Base-by-base conservation (phyloP, 53 echinoderm and acorn worm genomes). In the Luidia sarsii region DNA sequence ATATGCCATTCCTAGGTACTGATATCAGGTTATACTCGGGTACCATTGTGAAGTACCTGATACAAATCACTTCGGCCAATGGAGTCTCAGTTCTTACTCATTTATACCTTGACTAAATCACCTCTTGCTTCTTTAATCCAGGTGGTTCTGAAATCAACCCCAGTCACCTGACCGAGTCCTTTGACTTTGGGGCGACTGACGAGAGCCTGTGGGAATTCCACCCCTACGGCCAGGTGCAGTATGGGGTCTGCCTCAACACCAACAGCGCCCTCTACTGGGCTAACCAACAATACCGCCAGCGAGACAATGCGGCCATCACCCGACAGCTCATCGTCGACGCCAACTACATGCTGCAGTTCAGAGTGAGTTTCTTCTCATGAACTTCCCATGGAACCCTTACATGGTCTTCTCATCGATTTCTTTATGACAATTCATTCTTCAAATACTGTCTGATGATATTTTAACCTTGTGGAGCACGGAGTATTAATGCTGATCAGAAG, bases 111-210 rank as follows among this genome's bases (percentile, higher is more conserved):
- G n/a, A n/a, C n/a, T n/a, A n/a, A n/a, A n/a, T n/a, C n/a, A n/a
- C 41, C 11, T 41, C 41, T 41, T 41, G 6, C 11, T 41, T 11
- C 41, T 41, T 11, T 41, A 6, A 64, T 20, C 24, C 68, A 93
- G 96, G 96, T 72, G 96, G 96, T 18, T 93, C 96, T 60, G 96
- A 93, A 70, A 96, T 96, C 32, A 96, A 96, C 66, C 91, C 92
- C 30, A 88, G 51, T 31, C 53, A 74, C 7, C 35, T 96, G 52
- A 49, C 43, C 37, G 96, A 93, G 18, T 75, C 88, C 19, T 90
- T 93, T 64, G 85, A 96, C 35, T 82, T 93, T 35, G 35, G 55
- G 32, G 80, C 45, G 18, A 77, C 73, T 10, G 54, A 79, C 25
- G 82, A 90, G 20, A 57, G 39, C 3, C 66, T 81, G n/a, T 93